Conservation (phyloP, 2,888 invertebrate species). For the Sicus ferrugineus region DNA sequence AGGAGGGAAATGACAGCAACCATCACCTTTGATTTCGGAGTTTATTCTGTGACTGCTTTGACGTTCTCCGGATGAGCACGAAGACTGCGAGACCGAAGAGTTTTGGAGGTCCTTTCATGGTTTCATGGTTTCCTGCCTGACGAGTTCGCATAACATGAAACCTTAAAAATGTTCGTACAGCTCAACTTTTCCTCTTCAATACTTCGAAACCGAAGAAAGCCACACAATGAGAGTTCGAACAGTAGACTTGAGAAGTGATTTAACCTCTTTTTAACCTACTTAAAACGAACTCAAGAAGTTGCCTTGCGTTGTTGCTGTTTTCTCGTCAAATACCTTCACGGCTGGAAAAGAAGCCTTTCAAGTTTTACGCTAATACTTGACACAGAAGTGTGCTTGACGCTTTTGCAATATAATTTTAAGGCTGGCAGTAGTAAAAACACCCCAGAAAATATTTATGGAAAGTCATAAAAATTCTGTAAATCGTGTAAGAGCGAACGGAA, state of each 20-base stretch:
- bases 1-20: background rate
- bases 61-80: background rate
- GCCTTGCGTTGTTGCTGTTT: background rate
- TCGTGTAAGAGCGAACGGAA: too few relatives aligned
- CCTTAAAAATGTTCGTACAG: conserved; percentile 15
- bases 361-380: background rate
- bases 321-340: too few relatives aligned
- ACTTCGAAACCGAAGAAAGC: background rate
- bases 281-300: background rate
- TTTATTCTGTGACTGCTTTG: background rate
- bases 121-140: background rate
- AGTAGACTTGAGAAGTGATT: conserved; percentile 5
- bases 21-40: background rate
- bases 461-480: background rate
- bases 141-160: conserved; percentile 4
- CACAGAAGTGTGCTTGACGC: background rate
- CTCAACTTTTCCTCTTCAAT: too few relatives aligned
- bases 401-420: background rate
- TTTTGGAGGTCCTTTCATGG: background rate
- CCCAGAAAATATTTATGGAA: background rate
- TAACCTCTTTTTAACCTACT: conserved; percentile 14
- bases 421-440: background rate
- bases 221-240: background rate
- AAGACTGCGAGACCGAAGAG: background rate
- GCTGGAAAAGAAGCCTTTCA: background rate